A percentile compares a stretch with the other conserved stretches of the same genome.
These are phyloP conservation scores for Stenoptilia bipunctidactyla DNA, from an alignment of 2,888 invertebrate genomes.

Conservation along the genomic window DNA sequence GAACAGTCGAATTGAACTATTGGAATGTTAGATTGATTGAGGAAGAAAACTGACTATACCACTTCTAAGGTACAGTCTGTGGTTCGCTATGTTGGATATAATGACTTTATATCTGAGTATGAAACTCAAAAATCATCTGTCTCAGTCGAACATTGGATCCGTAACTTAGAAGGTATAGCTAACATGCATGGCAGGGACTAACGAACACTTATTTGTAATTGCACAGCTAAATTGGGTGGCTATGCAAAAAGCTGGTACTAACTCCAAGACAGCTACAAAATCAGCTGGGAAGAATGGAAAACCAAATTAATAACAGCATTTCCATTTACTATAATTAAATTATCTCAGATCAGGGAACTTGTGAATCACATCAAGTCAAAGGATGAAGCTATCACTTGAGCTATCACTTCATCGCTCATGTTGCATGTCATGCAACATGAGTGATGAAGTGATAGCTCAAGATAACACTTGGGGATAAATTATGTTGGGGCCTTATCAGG, in stretches of 20 bases:
- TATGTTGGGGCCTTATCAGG: conserved; percentile 12
- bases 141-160: conserved; percentile 15
- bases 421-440: conserved; percentile 11
- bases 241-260: conserved; percentile 18
- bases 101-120: conserved; percentile 12
- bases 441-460: conserved; percentile 10
- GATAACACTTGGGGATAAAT: conserved; percentile 10
- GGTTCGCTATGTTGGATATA: conserved; percentile 12
- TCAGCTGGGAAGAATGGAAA: conserved; percentile 14
- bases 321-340: conserved; percentile 11
- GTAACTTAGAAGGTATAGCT: conserved; percentile 14
- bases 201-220: conserved; percentile 15
- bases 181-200: conserved; percentile 18
- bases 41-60: no score
- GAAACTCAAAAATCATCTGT: conserved; percentile 10
- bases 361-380: conserved; percentile 10
- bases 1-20: background rate
- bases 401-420: conserved; percentile 12
- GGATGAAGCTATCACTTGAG: conserved; percentile 10
- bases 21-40: no score
- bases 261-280: conserved; percentile 8
- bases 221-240: conserved; percentile 14
- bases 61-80: background rate
- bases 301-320: conserved; percentile 8
- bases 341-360: conserved; percentile 9